A percentile compares a stretch with the other conserved stretches of the same genome.
phyloP scores from a whole-genome alignment of 2,113 vertebrate species.

The Sprattus sprattus region DNA sequence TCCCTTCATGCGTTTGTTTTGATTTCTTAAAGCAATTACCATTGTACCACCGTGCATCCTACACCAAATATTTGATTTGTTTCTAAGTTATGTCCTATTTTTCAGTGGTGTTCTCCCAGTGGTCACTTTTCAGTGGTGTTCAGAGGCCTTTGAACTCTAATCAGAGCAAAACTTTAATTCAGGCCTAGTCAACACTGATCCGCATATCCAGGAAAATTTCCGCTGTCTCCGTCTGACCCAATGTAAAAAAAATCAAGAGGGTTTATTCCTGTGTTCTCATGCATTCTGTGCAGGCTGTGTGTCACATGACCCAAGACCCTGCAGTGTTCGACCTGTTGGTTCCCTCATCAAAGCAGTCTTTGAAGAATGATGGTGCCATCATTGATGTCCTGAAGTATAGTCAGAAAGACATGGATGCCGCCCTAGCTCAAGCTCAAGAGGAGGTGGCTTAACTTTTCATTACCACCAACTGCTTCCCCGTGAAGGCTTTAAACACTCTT shows the following conservation, averaged over 20 bases:
- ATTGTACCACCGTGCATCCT: background rate
- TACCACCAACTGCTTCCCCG: no score
- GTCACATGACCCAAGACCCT: constrained; percentile 41
- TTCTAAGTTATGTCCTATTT: background rate
- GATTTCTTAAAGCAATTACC: background rate
- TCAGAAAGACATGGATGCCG: constrained; percentile 86
- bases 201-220: background rate
- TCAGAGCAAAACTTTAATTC: background rate
- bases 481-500: no score
- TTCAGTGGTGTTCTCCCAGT: background rate
- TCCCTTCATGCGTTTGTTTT: background rate
- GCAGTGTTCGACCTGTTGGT: constrained; percentile 52
- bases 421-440: constrained; percentile 69
- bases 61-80: background rate
- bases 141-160: background rate
- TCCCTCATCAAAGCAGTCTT: constrained; percentile 52
- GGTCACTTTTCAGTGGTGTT: no score
- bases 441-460: constrained; percentile 55
- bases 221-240: background rate
- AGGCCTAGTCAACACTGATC: background rate
- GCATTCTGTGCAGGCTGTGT: constrained; percentile 37
- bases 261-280: constrained; percentile 1
- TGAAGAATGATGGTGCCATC: constrained; percentile 71
- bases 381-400: constrained; percentile 87
- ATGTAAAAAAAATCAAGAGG: no score